Evolutionary conservation across 2,797 vertebrate genomes (phyloP), one percentile per base, ranked within the genome.

Genomic region (Capromys pilorides): DNA sequence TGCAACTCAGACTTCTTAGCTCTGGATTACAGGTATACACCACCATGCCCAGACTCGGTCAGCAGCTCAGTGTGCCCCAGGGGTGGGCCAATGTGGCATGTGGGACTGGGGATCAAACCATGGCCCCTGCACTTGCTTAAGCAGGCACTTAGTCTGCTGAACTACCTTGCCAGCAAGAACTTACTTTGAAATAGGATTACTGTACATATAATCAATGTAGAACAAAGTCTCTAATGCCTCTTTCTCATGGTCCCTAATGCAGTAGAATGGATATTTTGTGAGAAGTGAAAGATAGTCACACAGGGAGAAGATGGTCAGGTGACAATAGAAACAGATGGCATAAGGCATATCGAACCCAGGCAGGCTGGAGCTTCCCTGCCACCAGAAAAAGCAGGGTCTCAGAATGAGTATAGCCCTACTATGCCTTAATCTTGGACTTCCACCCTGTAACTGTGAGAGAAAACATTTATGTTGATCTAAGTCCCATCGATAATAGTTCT

Each of bases 381-480:
- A 24, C 11, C 78, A 7, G 6, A 11, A 19, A 16, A 31, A 24
- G 2, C 5, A 13, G 57, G 19, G 33, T 5, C 31, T 67, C 31
- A 2, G 39, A 61, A n/a, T 12, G 8, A 66, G 8, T 5, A 3
- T 0, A 2, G 10, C 5, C 18, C 33, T 39, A 12, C 3, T 6
- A 21, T 0, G 1, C 16, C n/a, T 57, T 3, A 13, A 0, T 12
- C 28, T 45, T 16, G 77, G 77, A 28, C 19, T 9, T 26, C 13
- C 1, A 26, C 6, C 9, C 49, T 77, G 26, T 31, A 49, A 51
- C 6, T 16, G 66, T 8, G 18, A 31, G 0, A 73, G 26, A 33
- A n/a, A 0, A 28, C 1, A 18, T 66, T 10, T 33, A 41, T 26
- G 9, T 51, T 67, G 28, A 33, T 26, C 31, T 67, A 26, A 89